phyloP scores from a whole-genome alignment of 2,888 invertebrate genomes.

The Cheilosia pagana region DNA sequence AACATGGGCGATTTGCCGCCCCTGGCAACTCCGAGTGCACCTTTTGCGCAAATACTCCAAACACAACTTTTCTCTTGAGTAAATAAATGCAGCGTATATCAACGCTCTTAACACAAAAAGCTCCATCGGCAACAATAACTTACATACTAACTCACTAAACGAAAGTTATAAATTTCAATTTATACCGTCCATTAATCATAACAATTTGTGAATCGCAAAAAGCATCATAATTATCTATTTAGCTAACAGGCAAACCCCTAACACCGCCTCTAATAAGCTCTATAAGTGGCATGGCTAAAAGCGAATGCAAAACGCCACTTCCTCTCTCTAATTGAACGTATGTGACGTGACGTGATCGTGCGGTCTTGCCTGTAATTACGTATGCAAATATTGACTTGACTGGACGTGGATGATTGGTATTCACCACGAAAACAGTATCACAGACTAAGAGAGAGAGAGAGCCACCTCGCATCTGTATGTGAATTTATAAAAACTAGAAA shows the following conservation, averaged over 20 bases:
- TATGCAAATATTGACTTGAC: conserved; percentile 66
- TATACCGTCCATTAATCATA: conserved; percentile 55
- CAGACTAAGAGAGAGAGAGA: no score
- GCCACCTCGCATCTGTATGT: neutral
- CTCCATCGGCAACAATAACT: neutral
- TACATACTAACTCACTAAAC: neutral
- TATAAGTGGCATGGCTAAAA: conserved; percentile 24
- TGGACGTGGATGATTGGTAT: neutral
- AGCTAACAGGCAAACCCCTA: neutral
- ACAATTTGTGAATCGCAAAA: conserved; percentile 48
- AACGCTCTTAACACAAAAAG: conserved; percentile 8
- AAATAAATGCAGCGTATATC: conserved; percentile 23
- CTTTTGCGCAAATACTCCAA: neutral
- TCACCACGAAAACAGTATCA: neutral
- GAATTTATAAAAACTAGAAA: conserved; percentile 15
- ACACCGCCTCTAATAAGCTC: conserved; percentile 6
- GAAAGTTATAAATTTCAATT: conserved; percentile 36
- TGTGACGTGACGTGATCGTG: conserved; percentile 28
- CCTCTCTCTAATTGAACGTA: conserved; percentile 46
- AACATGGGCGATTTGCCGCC: no score
- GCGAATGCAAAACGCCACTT: conserved; percentile 45
- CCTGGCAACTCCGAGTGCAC: no score
- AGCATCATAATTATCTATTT: conserved; percentile 51
- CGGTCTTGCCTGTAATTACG: conserved; percentile 49
- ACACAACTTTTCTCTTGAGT: conserved; percentile 25